A percentile compares a stretch with the other conserved stretches of the same genome.
Evolutionary conservation across 2,888 invertebrate species (phyloP).

Genomic region (Lottia scabra): DNA sequence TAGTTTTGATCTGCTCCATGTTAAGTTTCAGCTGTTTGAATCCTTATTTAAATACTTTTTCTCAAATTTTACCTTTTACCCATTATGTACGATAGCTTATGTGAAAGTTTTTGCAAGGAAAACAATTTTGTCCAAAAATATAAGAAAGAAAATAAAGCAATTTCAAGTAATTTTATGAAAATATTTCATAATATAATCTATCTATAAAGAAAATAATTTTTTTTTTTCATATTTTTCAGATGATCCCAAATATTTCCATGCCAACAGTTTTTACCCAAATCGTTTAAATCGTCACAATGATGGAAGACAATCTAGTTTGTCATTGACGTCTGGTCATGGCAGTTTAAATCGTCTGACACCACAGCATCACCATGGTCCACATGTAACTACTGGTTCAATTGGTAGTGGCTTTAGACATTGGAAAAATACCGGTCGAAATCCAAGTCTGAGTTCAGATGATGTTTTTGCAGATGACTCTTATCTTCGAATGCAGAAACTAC

Average conservation of each 20-base stretch:
- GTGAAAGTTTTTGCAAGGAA: no score
- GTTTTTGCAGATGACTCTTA: background rate
- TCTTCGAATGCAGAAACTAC: background rate
- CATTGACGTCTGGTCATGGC: background rate
- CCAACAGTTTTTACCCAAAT: slow-evolving; percentile 9
- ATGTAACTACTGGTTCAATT: background rate
- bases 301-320: slow-evolving; percentile 11
- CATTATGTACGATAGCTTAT: no score
- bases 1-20: no score
- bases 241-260: slow-evolving; percentile 12
- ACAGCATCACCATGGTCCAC: background rate
- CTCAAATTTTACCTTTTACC: no score
- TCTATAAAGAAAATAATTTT: background rate
- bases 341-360: slow-evolving; percentile 5
- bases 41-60: no score
- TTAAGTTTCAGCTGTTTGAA: no score
- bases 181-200: no score
- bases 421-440: background rate
- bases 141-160: no score
- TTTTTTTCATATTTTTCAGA: slow-evolving; percentile 9
- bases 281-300: slow-evolving; percentile 8
- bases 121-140: no score
- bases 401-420: background rate
- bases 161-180: no score
- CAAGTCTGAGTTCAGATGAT: background rate